A percentile compares a stretch with the other conserved stretches of the same genome.
phyloP scores from a whole-genome alignment of 1,140 invertebrate species.

The Apis florea region DNA sequence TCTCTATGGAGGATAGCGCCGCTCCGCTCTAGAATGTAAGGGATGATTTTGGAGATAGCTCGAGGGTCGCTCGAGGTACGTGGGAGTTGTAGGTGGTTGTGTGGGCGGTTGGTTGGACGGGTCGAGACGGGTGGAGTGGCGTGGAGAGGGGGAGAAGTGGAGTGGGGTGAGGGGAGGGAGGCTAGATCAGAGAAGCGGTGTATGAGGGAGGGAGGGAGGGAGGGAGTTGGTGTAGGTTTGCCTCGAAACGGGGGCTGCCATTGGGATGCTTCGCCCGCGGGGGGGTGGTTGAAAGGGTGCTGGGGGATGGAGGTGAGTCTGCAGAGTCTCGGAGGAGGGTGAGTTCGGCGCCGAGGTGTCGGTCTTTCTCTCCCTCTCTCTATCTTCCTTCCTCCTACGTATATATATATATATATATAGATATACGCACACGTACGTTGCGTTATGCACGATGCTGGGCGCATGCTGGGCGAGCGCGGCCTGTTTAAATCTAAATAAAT shows the following conservation, averaged over 20 bases:
- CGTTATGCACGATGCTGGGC: background rate
- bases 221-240: slow-evolving; percentile 69
- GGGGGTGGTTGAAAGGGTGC: slow-evolving; percentile 61
- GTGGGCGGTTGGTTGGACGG: slow-evolving; percentile 32
- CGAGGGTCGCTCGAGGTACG: slow-evolving; percentile 74
- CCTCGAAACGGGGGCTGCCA: slow-evolving; percentile 71
- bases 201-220: slow-evolving; percentile 51
- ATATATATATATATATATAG: background rate
- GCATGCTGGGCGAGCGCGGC: slow-evolving; percentile 22
- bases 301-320: slow-evolving; percentile 77
- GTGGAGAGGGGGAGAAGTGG: slow-evolving; percentile 53
- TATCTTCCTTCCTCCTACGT: background rate
- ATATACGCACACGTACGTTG: too few species aligned
- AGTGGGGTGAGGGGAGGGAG: slow-evolving; percentile 47
- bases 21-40: slow-evolving; percentile 75
- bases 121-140: slow-evolving; percentile 65
- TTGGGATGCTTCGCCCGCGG: slow-evolving; percentile 71
- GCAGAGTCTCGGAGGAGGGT: slow-evolving; percentile 79
- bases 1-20: slow-evolving; percentile 71
- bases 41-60: slow-evolving; percentile 81
- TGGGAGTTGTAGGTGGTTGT: slow-evolving; percentile 67
- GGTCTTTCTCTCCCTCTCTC: slow-evolving; percentile 66
- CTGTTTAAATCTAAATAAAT: slow-evolving; percentile 76
- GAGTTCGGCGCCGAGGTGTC: slow-evolving; percentile 81
- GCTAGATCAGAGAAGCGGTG: slow-evolving; percentile 47